These are phyloP conservation scores for Neodiprion lecontei DNA, from an alignment of 1,140 invertebrate genomes.

Conservation along the genomic window DNA sequence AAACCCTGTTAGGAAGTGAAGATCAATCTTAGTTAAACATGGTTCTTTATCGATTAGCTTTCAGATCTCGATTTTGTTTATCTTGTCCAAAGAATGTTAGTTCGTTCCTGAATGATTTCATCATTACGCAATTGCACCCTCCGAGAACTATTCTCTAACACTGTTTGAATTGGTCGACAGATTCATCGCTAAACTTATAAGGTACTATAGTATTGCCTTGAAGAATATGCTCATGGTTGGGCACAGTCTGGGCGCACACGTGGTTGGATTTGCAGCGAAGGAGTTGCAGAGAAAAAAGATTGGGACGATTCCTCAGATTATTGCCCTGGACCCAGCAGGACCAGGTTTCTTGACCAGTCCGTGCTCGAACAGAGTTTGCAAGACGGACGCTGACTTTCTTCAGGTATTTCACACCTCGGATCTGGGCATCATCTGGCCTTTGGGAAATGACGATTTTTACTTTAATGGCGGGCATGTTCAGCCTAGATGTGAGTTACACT, in stretches of 20 bases:
- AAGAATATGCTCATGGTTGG: slow-evolving; percentile 16
- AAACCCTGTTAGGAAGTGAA: no score
- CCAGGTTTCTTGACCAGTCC: neutral
- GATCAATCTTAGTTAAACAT: no score
- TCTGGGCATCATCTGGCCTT: neutral
- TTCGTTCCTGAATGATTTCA: no score
- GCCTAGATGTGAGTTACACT: slow-evolving; percentile 24
- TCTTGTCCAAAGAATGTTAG: no score
- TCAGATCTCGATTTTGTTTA: no score
- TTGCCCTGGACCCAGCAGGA: slow-evolving; percentile 24
- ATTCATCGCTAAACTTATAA: neutral
- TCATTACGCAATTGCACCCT: no score
- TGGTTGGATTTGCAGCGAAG: slow-evolving; percentile 22
- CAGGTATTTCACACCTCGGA: slow-evolving; percentile 16
- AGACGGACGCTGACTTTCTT: slow-evolving; percentile 9
- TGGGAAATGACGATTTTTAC: slow-evolving; percentile 11
- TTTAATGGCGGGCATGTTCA: neutral
- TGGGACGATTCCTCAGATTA: neutral
- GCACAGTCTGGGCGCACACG: slow-evolving; percentile 32
- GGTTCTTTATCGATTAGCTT: no score
- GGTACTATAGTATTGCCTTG: neutral
- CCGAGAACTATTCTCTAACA: no score
- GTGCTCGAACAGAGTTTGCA: neutral
- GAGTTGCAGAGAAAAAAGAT: rapidly evolving
- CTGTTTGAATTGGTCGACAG: neutral